Percentiles rank a stretch among this genome's conserved stretches.
Conservation (phyloP, 2,113 vertebrate species). For the Paedocypris sp. region DNA sequence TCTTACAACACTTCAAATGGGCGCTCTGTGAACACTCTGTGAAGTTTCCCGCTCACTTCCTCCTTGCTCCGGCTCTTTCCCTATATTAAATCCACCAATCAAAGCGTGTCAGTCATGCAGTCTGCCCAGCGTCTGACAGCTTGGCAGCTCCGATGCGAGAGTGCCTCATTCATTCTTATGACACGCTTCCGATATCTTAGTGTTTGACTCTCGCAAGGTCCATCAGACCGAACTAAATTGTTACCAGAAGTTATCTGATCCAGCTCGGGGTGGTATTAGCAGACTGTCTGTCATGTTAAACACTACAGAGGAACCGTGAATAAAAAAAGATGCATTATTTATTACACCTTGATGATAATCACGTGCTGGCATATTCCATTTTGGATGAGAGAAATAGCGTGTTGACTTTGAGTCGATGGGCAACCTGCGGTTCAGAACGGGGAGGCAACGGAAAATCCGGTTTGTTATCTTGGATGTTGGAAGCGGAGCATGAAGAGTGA, state of each 20-base stretch:
- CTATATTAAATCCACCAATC: slow-evolving; percentile 68
- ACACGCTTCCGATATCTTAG: slow-evolving; percentile 66
- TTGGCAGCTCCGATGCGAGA: slow-evolving; percentile 62
- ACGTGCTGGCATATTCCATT: not conserved
- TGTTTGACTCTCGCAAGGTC: slow-evolving; percentile 38
- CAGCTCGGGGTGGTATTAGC: slow-evolving; percentile 31
- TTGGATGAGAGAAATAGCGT: not conserved
- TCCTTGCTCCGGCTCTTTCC: slow-evolving; percentile 49
- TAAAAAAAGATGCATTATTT: not conserved
- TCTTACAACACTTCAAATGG: slow-evolving; percentile 55
- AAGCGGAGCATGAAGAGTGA: slow-evolving; percentile 16
- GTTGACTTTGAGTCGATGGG: not conserved
- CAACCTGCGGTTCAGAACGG: not conserved
- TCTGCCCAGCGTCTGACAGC: slow-evolving; percentile 57
- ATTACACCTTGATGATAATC: slow-evolving; percentile 14
- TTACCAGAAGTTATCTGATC: slow-evolving; percentile 35
- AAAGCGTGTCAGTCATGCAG: slow-evolving; percentile 66
- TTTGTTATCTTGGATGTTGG: slow-evolving; percentile 8
- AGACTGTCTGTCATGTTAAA: slow-evolving; percentile 20
- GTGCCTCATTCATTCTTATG: slow-evolving; percentile 66
- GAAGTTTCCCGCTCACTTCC: slow-evolving; percentile 44
- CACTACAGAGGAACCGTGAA: slow-evolving; percentile 9
- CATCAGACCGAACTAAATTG: slow-evolving; percentile 39
- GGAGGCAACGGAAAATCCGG: not conserved
- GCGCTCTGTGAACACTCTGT: slow-evolving; percentile 39